Conservation (phyloP, 2,797 vertebrate species). For the Spatula clypeata region DNA sequence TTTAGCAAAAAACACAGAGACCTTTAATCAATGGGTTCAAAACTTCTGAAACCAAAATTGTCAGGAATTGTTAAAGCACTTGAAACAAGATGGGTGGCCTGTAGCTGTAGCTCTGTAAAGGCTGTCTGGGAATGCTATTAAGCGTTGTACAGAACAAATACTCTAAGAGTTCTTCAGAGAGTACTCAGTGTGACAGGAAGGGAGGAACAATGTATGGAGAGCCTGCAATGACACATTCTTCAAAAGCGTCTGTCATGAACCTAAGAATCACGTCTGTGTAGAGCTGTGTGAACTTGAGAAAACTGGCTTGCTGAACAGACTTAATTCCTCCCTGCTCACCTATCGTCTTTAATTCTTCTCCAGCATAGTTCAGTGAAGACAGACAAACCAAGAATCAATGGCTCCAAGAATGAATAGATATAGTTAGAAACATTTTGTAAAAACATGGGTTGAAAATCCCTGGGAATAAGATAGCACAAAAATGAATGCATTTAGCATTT, state of each 20-base stretch:
- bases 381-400: background rate
- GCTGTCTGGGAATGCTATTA: conserved; percentile 56
- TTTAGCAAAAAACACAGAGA: background rate
- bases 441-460: background rate
- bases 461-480: background rate
- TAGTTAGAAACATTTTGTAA: background rate
- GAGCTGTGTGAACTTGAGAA: conserved; percentile 7
- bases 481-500: background rate
- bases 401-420: background rate
- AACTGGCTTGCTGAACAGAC: background rate
- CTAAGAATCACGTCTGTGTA: conserved; percentile 5
- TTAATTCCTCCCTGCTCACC: background rate
- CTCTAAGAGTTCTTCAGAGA: conserved; percentile 62
- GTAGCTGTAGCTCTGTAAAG: conserved; percentile 32
- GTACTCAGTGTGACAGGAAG: conserved; percentile 55
- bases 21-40: conserved; percentile 25
- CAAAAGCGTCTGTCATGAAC: conserved; percentile 37
- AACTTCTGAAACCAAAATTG: conserved; percentile 53
- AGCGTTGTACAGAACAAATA: conserved; percentile 40
- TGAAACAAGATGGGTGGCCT: conserved; percentile 49
- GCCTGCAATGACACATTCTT: conserved; percentile 15
- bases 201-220: conserved; percentile 9
- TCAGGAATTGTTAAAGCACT: conserved; percentile 40
- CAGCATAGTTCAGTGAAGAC: background rate
- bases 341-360: background rate